Conservation (phyloP, 2,113 vertebrate genomes). For the Platysternon megacephalum region DNA sequence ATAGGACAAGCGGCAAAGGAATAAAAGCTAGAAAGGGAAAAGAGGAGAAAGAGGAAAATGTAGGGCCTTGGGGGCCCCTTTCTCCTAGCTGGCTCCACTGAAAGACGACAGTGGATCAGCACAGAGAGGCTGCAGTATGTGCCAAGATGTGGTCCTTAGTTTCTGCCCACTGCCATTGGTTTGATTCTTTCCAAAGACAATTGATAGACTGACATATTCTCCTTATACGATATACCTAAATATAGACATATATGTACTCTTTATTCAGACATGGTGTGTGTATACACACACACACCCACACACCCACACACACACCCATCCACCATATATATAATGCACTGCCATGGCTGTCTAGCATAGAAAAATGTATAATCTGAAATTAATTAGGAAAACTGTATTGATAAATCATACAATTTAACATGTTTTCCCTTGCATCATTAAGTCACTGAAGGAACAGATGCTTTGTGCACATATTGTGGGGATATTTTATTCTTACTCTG, state of each 20-base stretch:
- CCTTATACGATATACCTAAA: no score
- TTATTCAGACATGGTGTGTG: not conserved
- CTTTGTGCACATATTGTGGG: not conserved
- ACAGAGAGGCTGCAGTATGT: no score
- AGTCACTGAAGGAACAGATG: not conserved
- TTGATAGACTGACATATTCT: no score
- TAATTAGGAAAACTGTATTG: not conserved
- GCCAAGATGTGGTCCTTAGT: no score
- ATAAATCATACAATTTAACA: not conserved
- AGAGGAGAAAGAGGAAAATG: not conserved
- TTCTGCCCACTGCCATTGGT: no score
- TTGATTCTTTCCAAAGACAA: no score
- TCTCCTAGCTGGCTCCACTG: no score
- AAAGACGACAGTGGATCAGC: no score
- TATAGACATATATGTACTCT: not conserved
- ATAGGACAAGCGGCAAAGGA: no score
- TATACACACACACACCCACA: not conserved
- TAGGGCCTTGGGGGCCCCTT: no score
- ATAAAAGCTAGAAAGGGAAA: not conserved
- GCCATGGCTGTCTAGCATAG: not conserved
- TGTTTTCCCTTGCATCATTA: not conserved
- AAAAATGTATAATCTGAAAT: constrained; percentile 15
- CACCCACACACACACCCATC: no score
- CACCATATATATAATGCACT: not conserved
- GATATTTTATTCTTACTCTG: constrained; percentile 48